Evolutionary conservation across 1,140 invertebrate genomes (phyloP), one percentile per base, ranked within the genome.

Genomic region (Nylanderia fulva): DNA sequence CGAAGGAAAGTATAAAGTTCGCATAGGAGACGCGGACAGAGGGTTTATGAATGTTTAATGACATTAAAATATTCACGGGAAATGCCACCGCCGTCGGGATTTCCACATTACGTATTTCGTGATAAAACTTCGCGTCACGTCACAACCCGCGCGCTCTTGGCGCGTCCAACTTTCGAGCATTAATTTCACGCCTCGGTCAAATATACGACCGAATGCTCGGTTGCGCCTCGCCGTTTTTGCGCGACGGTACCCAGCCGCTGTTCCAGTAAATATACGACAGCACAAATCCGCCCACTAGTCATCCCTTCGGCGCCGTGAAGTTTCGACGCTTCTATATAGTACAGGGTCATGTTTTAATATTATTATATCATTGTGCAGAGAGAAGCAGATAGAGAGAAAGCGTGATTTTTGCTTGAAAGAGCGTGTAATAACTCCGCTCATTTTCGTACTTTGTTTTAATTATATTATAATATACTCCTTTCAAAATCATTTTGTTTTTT

Each of bases 1-100:
- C 36, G 36, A 83, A 83, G 54, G 68, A 33, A 48, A 48, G 21
- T 75, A 87, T 29, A 63, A 54, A 74, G 69, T 54, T 39, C n/a
- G 45, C 15, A 15, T n/a, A 7, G 36, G 18, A 61, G 36, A 74
- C 75, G 72, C 69, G 87, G 61, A 56, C 48, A 27, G 24, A n/a
- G 13, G 86, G 64, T 88, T 88, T 88, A 82, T 88, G 87, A 88
- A 88, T 88, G 76, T 87, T 86, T 87, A 89, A 89, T 88, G 83
- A 87, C 85, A 88, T 85, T 72, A 69, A 82, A 90, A 91, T 90
- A 91, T 89, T 91, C 88, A 86, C 82, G 85, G 88, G 21, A 21
- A 33, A 64, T 29, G 60, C 74, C 33, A 2, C 24, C 48, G 61
- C 39, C 71, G 36, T 24, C 52, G 52, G 66, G 74, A 83, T 85